Base-by-base conservation (phyloP, 2,888 invertebrate genomes). In the Macrophya alboannulata region DNA sequence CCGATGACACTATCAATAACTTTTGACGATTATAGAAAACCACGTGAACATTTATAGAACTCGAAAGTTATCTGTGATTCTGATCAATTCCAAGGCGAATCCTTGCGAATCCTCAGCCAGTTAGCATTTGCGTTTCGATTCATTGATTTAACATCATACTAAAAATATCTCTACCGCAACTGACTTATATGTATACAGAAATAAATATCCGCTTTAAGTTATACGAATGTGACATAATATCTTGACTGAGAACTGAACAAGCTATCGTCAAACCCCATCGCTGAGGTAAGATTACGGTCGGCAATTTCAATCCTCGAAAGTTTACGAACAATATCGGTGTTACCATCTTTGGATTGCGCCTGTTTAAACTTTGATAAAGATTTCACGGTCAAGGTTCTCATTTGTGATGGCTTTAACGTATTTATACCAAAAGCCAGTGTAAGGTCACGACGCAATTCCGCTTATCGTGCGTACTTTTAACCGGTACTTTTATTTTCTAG, bases 141-240 rank as follows among this genome's bases (percentile, higher is more conserved):
- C 81, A 81, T 81, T 25, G 81, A 81, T 81, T 62, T 21, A 81
- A 81, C 81, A 81, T 81, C n/a, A 81, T 43, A 40, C 81, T 81
- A 81, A 81, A 81, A 81, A 62, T 81, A 81, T 81, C 55, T 77
- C 15, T 25, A 25, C 37, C 81, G 81, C 81, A 62, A 51, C 43
- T 37, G 15, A 81, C 81, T 2, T 59, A 59, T 62, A 48, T 45
- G 10, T 31, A 77, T 25, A n/a, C 8, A 17, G 17, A 37, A 68
- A 25, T 68, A 68, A 37, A 68, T 68, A 68, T 68, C 37, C 68
- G 15, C 37, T 68, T 37, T 31, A 68, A 8, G 37, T 68, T 17
- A 37, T 68, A 68, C 68, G 15, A 68, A 68, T 40, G 72, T 74
- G 45, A 45, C 40, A n/a, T 21, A 45, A 45, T 43, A 74, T 74